phyloP scores from a whole-genome alignment of 2,888 invertebrate genomes.

The Cephalotes varians region DNA sequence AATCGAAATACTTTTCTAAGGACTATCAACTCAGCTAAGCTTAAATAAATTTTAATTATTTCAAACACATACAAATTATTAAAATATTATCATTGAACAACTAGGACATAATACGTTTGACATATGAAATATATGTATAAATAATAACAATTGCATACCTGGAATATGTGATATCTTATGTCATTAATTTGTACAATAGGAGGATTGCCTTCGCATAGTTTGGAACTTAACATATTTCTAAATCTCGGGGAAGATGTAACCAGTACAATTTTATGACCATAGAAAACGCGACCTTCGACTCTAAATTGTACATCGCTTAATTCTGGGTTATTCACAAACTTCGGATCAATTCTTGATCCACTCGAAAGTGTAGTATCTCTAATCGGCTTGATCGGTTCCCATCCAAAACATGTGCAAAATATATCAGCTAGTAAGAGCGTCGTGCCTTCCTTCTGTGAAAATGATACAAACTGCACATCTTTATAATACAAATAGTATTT shows the following conservation, averaged over 20 bases:
- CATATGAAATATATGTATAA: not conserved
- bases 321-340: slow-evolving; percentile 97
- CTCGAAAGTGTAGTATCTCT: slow-evolving; percentile 89
- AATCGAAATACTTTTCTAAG: slow-evolving; percentile 41
- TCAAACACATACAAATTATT: slow-evolving; percentile 21
- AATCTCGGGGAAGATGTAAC: slow-evolving; percentile 96
- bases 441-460: slow-evolving; percentile 93
- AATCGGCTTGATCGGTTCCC: slow-evolving; percentile 93
- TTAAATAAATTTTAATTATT: slow-evolving; percentile 2
- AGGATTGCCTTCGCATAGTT: slow-evolving; percentile 90
- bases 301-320: slow-evolving; percentile 96
- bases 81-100: not conserved
- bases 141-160: slow-evolving; percentile 87
- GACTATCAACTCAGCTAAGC: not conserved
- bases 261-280: slow-evolving; percentile 97
- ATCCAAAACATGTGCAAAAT: slow-evolving; percentile 95
- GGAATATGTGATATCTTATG: slow-evolving; percentile 96
- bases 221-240: slow-evolving; percentile 93
- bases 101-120: not conserved
- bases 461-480: slow-evolving; percentile 2
- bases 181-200: slow-evolving; percentile 97
- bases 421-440: slow-evolving; percentile 95
- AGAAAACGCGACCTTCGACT: slow-evolving; percentile 96
- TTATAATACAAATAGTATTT: not conserved
- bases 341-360: slow-evolving; percentile 94